Conservation (phyloP, 1,140 invertebrate genomes). For the Drosophila orosa region DNA sequence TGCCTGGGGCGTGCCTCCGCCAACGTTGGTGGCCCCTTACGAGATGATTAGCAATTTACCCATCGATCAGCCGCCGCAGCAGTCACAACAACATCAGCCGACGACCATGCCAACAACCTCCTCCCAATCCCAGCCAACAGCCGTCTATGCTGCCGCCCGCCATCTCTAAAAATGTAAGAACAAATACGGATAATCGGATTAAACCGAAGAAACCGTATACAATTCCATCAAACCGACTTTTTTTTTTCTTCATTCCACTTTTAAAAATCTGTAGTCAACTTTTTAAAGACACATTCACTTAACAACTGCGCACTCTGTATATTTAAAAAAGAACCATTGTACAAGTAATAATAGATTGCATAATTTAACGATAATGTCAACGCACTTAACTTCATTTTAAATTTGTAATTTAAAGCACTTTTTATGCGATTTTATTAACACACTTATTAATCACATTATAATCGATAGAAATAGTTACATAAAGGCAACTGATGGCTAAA, state of each 20-base stretch:
- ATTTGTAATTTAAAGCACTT: conserved; percentile 49
- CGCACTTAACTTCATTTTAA: conserved; percentile 54
- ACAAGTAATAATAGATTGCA: conserved; percentile 25
- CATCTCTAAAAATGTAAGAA: conserved; percentile 34
- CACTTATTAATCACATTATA: background rate
- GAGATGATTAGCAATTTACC: conserved; percentile 39
- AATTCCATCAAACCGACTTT: conserved; percentile 12
- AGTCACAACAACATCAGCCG: conserved; percentile 1
- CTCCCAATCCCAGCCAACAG: conserved; percentile 21
- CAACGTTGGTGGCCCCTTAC: conserved; percentile 30
- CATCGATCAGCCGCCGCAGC: conserved; percentile 22
- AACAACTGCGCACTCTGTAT: background rate
- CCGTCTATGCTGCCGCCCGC: conserved; percentile 33
- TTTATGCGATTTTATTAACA: conserved; percentile 50
- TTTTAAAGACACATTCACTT: conserved; percentile 10
- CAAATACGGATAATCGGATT: background rate
- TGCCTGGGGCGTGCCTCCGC: conserved; percentile 44
- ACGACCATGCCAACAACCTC: background rate
- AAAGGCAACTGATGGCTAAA: background rate
- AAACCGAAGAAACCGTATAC: background rate
- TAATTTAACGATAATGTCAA: conserved; percentile 23
- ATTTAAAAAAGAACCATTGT: conserved; percentile 1
- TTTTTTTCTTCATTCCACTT: conserved; percentile 14
- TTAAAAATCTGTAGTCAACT: conserved; percentile 14
- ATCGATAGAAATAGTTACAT: background rate